phyloP scores from a whole-genome alignment of 2,113 vertebrate genomes.

The Osmerus eperlanus region DNA sequence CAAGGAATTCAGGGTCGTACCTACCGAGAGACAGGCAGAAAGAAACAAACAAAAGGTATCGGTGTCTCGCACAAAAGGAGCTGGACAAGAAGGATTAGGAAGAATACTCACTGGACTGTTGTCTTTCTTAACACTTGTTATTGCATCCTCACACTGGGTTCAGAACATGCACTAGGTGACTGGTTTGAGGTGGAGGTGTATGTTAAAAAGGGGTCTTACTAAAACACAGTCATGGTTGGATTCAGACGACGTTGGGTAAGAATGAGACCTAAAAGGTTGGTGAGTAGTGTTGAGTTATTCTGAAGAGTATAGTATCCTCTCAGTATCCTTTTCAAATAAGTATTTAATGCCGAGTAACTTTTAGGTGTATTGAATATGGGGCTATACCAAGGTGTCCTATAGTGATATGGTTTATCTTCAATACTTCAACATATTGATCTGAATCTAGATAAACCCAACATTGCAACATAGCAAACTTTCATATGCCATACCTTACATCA shows the following conservation, averaged over 20 bases:
- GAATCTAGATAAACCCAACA: too few species aligned
- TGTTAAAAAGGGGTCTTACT: conserved; percentile 64
- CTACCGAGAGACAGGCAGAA: conserved; percentile 78
- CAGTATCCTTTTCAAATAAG: too few species aligned
- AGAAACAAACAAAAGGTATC: conserved; percentile 73
- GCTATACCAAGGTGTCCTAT: too few species aligned
- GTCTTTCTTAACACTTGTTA: conserved; percentile 5
- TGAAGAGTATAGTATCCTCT: too few species aligned
- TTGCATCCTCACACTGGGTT: conserved; percentile 43
- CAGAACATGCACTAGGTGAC: conserved; percentile 38
- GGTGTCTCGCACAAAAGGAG: conserved; percentile 51
- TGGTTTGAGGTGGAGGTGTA: conserved; percentile 37
- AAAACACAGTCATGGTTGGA: neutral
- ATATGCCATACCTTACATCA: too few species aligned
- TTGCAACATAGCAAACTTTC: too few species aligned
- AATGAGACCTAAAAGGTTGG: too few species aligned
- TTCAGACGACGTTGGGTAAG: neutral
- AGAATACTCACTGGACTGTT: neutral
- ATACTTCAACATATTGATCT: too few species aligned
- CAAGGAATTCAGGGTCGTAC: conserved; percentile 84
- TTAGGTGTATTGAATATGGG: too few species aligned
- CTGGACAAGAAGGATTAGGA: conserved; percentile 4
- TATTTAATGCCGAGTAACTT: too few species aligned
- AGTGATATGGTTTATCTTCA: too few species aligned
- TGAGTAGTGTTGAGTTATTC: too few species aligned